Base-by-base conservation (phyloP, 2,797 vertebrate genomes). In the Emys orbicularis region DNA sequence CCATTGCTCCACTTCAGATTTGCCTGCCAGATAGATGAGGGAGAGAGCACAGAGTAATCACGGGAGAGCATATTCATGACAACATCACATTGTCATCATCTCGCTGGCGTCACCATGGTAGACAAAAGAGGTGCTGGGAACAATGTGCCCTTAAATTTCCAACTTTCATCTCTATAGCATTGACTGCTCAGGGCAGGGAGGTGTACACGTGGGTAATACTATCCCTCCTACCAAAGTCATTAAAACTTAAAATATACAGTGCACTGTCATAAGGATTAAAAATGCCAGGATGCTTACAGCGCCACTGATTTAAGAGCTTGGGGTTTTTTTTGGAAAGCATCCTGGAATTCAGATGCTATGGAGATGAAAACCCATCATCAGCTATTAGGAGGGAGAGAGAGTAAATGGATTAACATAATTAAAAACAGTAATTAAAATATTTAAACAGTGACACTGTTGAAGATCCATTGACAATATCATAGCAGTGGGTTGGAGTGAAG, bases 1-100 rank as follows among this genome's bases (percentile, higher is more conserved):
- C 96, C 98, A 99, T 94, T 99, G 99, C 95, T 99, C 99, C 96
- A 99, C 99, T 53, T 98, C 99, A 1, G 98, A 98, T 88, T 99
- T 99, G 92, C 99, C 99, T 99, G 98, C 6, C 1, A 5, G 41
- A 11, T 53, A 76, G 59, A 82, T 52, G 6, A 11, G 31, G 5
- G 12, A 16, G 23, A 19, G 5, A 49, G 81, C 4, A 0, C 0
- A 21, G 29, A 1, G 25, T 47, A 49, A 91, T 0, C 12, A 6
- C 1, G 4, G 8, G 74, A 3, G 5, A 37, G 53, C 15, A 57
- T 2, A 56, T 27, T 15, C 23, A 37, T 1, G 2, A 0, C 12
- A 41, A 9, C 4, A 0, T 3, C 79, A 2, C 59, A 1, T 31
- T 59, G 16, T 31, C 52, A 44, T 27, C 13, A 6, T 6, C 47